Evolutionary conservation across 2,797 vertebrate genomes (phyloP).

Genomic region (Cynodonichthys magdalenae): DNA sequence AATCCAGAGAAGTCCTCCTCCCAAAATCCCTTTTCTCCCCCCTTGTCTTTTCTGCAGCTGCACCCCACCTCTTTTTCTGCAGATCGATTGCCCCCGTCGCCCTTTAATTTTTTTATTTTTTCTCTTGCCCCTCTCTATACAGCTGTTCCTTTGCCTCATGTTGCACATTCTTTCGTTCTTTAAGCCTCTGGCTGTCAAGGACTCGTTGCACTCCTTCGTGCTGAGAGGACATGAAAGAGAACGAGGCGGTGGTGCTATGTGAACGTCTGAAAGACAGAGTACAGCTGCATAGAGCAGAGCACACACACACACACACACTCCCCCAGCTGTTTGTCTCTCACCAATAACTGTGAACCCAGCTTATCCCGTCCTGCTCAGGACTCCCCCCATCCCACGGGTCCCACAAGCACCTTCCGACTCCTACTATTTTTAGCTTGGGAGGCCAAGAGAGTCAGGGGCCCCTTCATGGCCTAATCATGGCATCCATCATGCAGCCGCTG

Average conservation of each 20-base stretch:
- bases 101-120: no score
- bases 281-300: conserved; percentile 66
- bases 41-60: conserved; percentile 41
- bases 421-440: conserved; percentile 71
- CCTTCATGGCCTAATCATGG: conserved; percentile 59
- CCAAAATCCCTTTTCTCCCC: conserved; percentile 48
- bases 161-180: conserved; percentile 79
- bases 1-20: conserved; percentile 57
- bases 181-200: conserved; percentile 67
- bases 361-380: conserved; percentile 41
- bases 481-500: conserved; percentile 49
- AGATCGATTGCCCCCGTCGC: conserved; percentile 40
- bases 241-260: conserved; percentile 56
- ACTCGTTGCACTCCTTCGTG: conserved; percentile 72
- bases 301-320: conserved; percentile 32
- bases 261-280: conserved; percentile 71
- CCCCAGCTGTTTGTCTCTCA: conserved; percentile 74
- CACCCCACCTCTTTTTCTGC: conserved; percentile 49
- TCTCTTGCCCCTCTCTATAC: conserved; percentile 41
- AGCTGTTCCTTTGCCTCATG: conserved; percentile 75
- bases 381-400: conserved; percentile 21
- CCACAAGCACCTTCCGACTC: conserved; percentile 69
- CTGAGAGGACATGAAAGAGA: conserved; percentile 44
- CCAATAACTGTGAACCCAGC: conserved; percentile 54
- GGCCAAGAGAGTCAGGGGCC: conserved; percentile 37